phyloP scores from a whole-genome alignment of 2,113 vertebrate genomes.

The Tenebrosternarchus preto region DNA sequence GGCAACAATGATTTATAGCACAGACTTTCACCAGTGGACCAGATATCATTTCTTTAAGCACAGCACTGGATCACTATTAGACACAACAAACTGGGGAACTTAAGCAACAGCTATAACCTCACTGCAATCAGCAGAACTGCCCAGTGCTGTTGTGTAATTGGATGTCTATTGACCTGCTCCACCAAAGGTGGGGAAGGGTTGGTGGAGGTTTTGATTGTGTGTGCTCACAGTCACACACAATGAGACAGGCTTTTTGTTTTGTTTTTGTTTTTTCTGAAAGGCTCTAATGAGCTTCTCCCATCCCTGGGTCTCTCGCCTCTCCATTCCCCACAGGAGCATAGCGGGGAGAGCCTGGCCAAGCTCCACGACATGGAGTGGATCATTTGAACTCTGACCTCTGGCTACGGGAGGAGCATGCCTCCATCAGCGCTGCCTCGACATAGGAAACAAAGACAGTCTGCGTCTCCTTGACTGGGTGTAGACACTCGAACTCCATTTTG shows the following conservation, averaged over 20 bases:
- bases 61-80: neutral
- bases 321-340: neutral
- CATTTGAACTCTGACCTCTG: slow-evolving; percentile 44
- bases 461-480: slow-evolving; percentile 2
- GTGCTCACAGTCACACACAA: slow-evolving; percentile 34
- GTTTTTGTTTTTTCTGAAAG: slow-evolving; percentile 36
- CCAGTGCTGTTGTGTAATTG: slow-evolving; percentile 42
- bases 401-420: neutral
- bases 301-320: neutral
- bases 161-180: slow-evolving; percentile 44
- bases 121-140: slow-evolving; percentile 17
- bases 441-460: slow-evolving; percentile 6
- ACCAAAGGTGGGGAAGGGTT: slow-evolving; percentile 17
- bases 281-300: slow-evolving; percentile 37
- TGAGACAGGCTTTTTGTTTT: slow-evolving; percentile 44
- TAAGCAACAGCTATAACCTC: neutral
- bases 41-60: neutral
- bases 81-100: neutral
- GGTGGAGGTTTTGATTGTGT: slow-evolving; percentile 23
- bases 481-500: neutral
- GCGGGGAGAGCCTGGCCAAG: slow-evolving; percentile 1
- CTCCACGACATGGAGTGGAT: slow-evolving; percentile 38
- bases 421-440: slow-evolving; percentile 3
- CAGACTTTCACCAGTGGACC: neutral
- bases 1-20: slow-evolving; percentile 3